Percentiles rank a stretch among this genome's conserved stretches.
Evolutionary conservation across 2,113 vertebrate genomes (phyloP).

Genomic region (Pipa parva): DNA sequence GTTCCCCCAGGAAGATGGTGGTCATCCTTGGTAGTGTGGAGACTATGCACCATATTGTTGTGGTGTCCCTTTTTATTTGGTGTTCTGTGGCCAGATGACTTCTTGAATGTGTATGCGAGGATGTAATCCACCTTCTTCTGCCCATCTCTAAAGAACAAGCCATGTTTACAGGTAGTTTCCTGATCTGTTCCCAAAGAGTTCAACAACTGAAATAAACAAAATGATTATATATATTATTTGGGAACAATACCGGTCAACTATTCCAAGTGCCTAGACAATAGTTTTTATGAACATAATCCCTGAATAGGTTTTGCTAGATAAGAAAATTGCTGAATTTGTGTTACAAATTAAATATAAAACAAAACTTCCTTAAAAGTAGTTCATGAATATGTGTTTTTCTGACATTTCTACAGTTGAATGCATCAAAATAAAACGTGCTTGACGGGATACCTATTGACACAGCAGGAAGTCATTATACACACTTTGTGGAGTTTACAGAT

Average conservation of each 20-base stretch:
- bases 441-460: too few species aligned
- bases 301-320: too few species aligned
- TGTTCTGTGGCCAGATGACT: constrained; percentile 50
- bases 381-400: too few species aligned
- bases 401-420: too few species aligned
- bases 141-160: constrained; percentile 84
- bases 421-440: too few species aligned
- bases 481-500: too few species aligned
- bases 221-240: background rate
- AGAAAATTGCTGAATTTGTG: too few species aligned
- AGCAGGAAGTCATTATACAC: too few species aligned
- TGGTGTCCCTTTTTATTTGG: constrained; percentile 56
- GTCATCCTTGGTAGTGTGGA: constrained; percentile 56
- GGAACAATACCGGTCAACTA: background rate
- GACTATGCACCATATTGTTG: constrained; percentile 54
- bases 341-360: too few species aligned
- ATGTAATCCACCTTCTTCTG: constrained; percentile 85
- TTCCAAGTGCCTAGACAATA: too few species aligned
- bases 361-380: too few species aligned
- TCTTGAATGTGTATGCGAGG: constrained; percentile 83
- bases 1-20: constrained; percentile 58
- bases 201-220: constrained; percentile 60
- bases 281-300: background rate
- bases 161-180: constrained; percentile 58
- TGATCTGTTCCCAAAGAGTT: constrained; percentile 68